Conservation (phyloP, 2,797 vertebrate genomes). For the Myotis findleyi region DNA sequence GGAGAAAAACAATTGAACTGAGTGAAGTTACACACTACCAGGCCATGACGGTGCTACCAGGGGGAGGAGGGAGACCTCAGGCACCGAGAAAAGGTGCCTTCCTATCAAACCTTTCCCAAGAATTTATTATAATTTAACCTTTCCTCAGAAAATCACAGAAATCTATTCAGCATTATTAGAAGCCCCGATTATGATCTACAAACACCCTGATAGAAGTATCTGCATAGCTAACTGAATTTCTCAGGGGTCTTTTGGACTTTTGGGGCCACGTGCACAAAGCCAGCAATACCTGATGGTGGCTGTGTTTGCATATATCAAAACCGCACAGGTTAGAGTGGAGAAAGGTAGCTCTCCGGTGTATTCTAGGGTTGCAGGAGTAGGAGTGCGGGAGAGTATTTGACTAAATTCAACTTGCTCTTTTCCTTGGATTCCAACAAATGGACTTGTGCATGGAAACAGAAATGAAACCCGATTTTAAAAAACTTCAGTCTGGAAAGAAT, state of each 20-base stretch:
- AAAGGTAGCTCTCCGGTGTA: neutral
- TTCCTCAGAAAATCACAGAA: slow-evolving; percentile 23
- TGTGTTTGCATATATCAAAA: neutral
- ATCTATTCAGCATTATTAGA: neutral
- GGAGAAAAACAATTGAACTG: neutral
- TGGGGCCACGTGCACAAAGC: neutral
- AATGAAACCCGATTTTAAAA: neutral
- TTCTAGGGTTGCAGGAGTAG: neutral
- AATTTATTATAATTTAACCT: neutral
- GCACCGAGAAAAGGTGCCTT: neutral
- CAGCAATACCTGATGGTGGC: neutral
- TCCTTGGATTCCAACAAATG: neutral
- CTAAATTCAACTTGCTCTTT: slow-evolving; percentile 16
- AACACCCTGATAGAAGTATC: neutral
- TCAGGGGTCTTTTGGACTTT: neutral
- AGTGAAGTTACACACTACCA: neutral
- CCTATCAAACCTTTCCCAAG: neutral
- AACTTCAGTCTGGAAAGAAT: neutral
- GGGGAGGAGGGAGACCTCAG: neutral
- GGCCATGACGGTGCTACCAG: neutral
- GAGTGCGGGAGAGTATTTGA: neutral
- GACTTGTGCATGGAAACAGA: neutral
- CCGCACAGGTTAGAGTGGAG: no score
- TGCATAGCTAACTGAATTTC: neutral
- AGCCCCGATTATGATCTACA: neutral